Evolutionary conservation across 2,888 invertebrate genomes (phyloP), one percentile per base, ranked within the genome.

Genomic region (Dryocosmus kuriphilus): DNA sequence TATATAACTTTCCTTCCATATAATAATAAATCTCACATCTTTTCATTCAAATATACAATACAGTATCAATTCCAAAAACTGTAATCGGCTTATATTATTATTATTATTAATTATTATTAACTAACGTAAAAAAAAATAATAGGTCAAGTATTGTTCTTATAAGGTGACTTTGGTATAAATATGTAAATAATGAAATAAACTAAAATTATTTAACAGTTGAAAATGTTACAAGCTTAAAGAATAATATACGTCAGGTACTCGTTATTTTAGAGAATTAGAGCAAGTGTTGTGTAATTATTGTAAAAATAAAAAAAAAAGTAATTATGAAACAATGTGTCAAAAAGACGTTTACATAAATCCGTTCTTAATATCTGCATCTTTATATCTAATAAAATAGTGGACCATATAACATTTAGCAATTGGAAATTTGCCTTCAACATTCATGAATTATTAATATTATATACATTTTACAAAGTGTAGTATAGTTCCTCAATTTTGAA

Each of bases 141-240:
- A 9, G 11, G 7, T 38, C 11, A 38, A 38, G 11, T 14, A 51
- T 51, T 51, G 0, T 51, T 51, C 46, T 51, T 16, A 51, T 51
- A 51, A 3, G 14, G 46, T 2, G 19, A 19, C 16, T 19, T 46
- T 46, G 5, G n/a, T n/a, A n/a, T n/a, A n/a, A n/a, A n/a, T n/a
- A n/a, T n/a, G n/a, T n/a, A n/a, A n/a, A n/a, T n/a, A n/a, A n/a
- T n/a, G n/a, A n/a, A n/a, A n/a, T n/a, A n/a, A 60, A 27, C 11
- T 60, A 27, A 60, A 27, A 60, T 60, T 60, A 60, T 60, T 27
- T 24, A 60, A 22, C 24, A 46, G 51, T 71, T 30, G n/a, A 71
- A 71, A 71, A 71, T 27, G 30, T 46, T 27, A 51, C 11, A 71
- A 71, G 51, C 67, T 46, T 71, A 71, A 71, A 71, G 46, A 27